Evolutionary conservation across 2,888 invertebrate species (phyloP), one percentile per base, ranked within the genome.

Genomic region (Ophonus ardosiacus): DNA sequence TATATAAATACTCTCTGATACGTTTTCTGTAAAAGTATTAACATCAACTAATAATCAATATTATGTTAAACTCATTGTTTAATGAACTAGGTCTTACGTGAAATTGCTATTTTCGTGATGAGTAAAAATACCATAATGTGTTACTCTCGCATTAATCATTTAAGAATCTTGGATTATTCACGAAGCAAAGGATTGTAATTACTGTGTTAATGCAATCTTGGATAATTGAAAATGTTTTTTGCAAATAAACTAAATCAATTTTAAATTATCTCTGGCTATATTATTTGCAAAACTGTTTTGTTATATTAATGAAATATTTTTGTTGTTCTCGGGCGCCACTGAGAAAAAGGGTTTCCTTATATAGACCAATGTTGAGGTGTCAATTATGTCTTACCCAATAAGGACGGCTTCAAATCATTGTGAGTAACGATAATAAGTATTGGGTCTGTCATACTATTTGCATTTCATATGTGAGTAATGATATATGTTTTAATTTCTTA

Each of bases 401-500:
- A 40, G 71, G 71, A 18, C 2, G 71, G 17, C 7, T 6, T 74
- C 71, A 74, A 74, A 74, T 74, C 71, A 74, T 43, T 74, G 17
- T 74, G 71, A 74, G 40, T 43, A 40, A 74, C 71, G 71, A 74
- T 74, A 43, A 74, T 74, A 74, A 74, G 40, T 74, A 74, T 74
- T 43, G 17, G 10, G 40, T 43, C 40, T 74, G 71, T 43, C 71
- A 74, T 8, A 40, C 8, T 74, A 74, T 74, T 74, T 74, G 71
- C 71, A 74, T 74, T 43, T 43, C 71, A 18, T 43, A n/a, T 43
- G 15, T 15, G 43, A 43, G 40, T 74, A 74, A 74, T 74, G 71
- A 74, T 74, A 74, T 74, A 74, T 74, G 71, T 74, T 74, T 74
- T 74, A 74, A 74, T 74, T 74, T 74, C 71, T 74, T 74, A 74